Percentiles rank a stretch among this genome's conserved stretches.
phyloP scores from a whole-genome alignment of 2,113 vertebrate species.

The Delphinapterus leucas region DNA sequence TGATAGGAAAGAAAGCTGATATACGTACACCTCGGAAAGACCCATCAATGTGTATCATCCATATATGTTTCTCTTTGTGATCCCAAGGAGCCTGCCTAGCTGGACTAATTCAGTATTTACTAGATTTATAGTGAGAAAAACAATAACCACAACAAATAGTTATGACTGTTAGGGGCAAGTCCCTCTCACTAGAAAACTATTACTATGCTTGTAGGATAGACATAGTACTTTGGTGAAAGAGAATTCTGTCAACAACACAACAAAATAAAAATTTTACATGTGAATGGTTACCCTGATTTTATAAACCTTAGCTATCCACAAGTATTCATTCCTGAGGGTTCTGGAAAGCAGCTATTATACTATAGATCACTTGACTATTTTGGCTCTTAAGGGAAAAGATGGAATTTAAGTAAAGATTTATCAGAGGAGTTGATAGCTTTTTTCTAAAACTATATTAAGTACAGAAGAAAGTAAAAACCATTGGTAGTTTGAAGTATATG shows the following conservation, averaged over 20 bases:
- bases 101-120: background rate
- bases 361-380: background rate
- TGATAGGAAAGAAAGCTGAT: background rate
- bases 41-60: rapidly evolving
- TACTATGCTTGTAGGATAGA: background rate
- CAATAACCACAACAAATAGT: background rate
- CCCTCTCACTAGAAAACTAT: background rate
- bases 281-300: background rate
- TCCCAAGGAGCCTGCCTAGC: background rate
- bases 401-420: background rate
- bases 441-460: background rate
- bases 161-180: background rate
- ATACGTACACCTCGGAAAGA: background rate
- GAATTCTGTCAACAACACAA: background rate
- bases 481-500: background rate
- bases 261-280: background rate
- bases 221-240: background rate
- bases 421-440: background rate
- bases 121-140: background rate
- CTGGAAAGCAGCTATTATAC: background rate
- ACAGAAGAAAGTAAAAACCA: background rate
- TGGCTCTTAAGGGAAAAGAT: background rate
- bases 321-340: background rate
- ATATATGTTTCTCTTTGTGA: background rate
- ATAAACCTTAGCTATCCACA: background rate